A percentile compares a stretch with the other conserved stretches of the same genome.
These are phyloP conservation scores for Drosophila melanica DNA, from an alignment of 1,140 invertebrate species.

Conservation along the genomic window DNA sequence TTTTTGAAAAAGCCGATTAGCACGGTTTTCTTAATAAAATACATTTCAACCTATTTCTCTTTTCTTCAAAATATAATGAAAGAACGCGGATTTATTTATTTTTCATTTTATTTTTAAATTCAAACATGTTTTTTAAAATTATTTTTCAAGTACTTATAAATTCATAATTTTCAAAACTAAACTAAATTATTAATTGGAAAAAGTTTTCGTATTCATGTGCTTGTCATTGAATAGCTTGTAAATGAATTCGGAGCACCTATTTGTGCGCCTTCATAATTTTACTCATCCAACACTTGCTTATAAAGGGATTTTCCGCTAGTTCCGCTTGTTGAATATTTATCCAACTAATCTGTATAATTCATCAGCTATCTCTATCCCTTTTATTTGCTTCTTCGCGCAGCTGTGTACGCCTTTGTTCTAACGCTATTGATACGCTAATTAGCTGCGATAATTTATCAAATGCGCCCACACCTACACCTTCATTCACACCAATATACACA, in stretches of 20 bases:
- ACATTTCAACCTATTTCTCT: not conserved
- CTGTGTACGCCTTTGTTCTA: slow-evolving; percentile 42
- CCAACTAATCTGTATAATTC: slow-evolving; percentile 28
- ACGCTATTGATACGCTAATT: slow-evolving; percentile 76
- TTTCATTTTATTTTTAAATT: no score
- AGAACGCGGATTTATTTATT: no score
- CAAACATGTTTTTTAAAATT: no score
- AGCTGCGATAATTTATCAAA: slow-evolving; percentile 73
- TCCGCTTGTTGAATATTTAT: slow-evolving; percentile 19
- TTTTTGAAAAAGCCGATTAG: not conserved
- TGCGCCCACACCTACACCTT: slow-evolving; percentile 1
- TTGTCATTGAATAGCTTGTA: not conserved
- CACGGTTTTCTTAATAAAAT: no score
- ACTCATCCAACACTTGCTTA: not conserved
- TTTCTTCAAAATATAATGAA: no score
- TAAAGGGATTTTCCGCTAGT: not conserved
- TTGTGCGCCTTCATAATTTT: not conserved
- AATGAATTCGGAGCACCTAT: not conserved
- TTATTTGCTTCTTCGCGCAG: slow-evolving; percentile 12
- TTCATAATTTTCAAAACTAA: no score
- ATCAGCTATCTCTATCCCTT: slow-evolving; percentile 5
- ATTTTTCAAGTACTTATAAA: no score
- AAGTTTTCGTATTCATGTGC: not conserved
- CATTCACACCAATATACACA: not conserved
- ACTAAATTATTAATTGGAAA: no score